A percentile compares a stretch with the other conserved stretches of the same genome.
These are phyloP conservation scores for Limnephilus rhombicus DNA, from an alignment of 2,888 invertebrate species.

Conservation along the genomic window DNA sequence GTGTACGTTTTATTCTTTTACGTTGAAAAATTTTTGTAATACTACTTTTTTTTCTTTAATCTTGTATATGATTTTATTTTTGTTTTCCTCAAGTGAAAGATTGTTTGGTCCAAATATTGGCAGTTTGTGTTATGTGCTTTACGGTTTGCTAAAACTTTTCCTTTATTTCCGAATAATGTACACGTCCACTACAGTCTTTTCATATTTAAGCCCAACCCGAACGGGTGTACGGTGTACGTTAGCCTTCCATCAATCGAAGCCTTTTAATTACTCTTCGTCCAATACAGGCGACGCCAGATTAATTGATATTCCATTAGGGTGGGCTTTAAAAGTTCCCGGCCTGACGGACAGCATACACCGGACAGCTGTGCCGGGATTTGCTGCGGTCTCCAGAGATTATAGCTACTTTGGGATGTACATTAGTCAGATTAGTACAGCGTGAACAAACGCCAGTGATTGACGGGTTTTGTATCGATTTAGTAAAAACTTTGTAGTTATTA, in stretches of 20 bases:
- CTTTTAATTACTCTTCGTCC: slow-evolving; percentile 29
- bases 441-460: not conserved
- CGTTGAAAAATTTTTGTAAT: too few species aligned
- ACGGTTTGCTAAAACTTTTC: too few species aligned
- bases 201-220: not conserved
- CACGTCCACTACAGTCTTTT: not conserved
- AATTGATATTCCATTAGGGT: slow-evolving; percentile 33
- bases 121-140: too few species aligned
- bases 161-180: too few species aligned
- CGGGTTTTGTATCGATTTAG: not conserved
- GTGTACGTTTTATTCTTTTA: too few species aligned
- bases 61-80: too few species aligned
- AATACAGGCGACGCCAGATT: slow-evolving; percentile 29
- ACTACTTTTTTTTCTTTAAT: too few species aligned
- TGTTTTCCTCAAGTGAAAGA: too few species aligned
- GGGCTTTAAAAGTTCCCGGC: slow-evolving; percentile 2
- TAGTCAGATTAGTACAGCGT: not conserved
- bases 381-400: not conserved
- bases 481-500: not conserved
- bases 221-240: slow-evolving; percentile 9
- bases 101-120: too few species aligned
- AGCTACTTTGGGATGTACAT: not conserved
- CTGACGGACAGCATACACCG: not conserved
- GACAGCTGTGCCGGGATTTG: not conserved
- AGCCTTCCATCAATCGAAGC: slow-evolving; percentile 5